phyloP scores from a whole-genome alignment of 2,797 vertebrate species.

The Rhinophrynus dorsalis region DNA sequence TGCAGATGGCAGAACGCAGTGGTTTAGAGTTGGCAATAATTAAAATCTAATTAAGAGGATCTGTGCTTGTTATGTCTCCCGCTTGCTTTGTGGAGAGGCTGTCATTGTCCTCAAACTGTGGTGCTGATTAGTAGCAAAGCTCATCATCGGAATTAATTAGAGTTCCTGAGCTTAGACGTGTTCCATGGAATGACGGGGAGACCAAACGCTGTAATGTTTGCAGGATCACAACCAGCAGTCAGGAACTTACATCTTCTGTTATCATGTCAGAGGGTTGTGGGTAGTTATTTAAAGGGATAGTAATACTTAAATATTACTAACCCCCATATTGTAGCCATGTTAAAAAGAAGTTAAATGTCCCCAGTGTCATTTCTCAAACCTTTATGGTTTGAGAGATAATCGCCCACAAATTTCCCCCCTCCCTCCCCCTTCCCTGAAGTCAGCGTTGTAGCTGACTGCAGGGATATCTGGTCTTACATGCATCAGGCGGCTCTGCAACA shows the following conservation, averaged over 20 bases:
- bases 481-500: no score
- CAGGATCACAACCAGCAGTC: constrained; percentile 22
- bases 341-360: no score
- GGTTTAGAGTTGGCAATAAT: constrained; percentile 35
- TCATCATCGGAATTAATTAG: constrained; percentile 40
- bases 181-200: constrained; percentile 6
- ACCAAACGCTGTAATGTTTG: constrained; percentile 19
- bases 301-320: no score
- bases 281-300: no score
- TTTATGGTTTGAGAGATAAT: no score
- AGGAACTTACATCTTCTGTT: not conserved
- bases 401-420: no score
- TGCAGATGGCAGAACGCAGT: constrained; percentile 30
- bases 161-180: not conserved
- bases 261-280: constrained; percentile 1
- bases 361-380: no score
- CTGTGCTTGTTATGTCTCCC: constrained; percentile 40
- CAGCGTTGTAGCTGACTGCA: no score
- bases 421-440: no score
- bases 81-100: constrained; percentile 33
- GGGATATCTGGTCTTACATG: no score
- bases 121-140: constrained; percentile 36
- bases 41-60: constrained; percentile 46
- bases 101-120: constrained; percentile 44
- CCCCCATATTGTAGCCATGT: no score